These are phyloP conservation scores for Tamandua tetradactyla DNA, from an alignment of 2,797 vertebrate genomes.

Conservation along the genomic window DNA sequence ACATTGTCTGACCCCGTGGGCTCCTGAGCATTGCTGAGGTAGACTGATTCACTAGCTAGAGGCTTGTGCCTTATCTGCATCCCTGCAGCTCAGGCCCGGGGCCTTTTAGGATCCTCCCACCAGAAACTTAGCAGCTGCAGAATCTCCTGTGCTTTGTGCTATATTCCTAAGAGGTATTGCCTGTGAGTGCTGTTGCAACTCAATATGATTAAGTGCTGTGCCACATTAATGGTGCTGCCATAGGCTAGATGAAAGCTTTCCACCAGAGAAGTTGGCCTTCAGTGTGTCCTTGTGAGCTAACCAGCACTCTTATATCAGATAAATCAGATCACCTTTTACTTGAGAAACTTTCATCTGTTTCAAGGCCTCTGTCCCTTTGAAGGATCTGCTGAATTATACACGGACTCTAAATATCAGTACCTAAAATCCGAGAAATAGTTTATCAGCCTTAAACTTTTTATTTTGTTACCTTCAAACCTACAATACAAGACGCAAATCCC, in stretches of 20 bases:
- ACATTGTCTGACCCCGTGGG: not conserved
- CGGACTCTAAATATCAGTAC: constrained; percentile 44
- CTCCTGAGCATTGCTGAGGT: not conserved
- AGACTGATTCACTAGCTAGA: constrained; percentile 59
- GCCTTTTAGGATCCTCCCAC: not conserved
- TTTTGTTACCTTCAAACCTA: too few relatives aligned
- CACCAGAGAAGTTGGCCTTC: not conserved
- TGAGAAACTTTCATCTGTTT: constrained; percentile 42
- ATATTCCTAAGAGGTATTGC: not conserved
- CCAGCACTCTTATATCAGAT: not conserved
- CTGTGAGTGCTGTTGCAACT: not conserved
- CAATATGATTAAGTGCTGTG: not conserved
- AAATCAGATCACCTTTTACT: constrained; percentile 42
- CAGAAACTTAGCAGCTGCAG: constrained; percentile 23
- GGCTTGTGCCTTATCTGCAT: constrained; percentile 31
- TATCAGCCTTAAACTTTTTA: too few relatives aligned
- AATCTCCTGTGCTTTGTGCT: constrained; percentile 43
- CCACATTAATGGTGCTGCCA: not conserved
- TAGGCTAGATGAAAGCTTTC: constrained; percentile 16
- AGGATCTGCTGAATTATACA: constrained; percentile 20
- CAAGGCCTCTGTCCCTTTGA: constrained; percentile 1
- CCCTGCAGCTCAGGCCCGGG: not conserved
- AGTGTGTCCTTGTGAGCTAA: not conserved
- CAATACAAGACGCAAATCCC: too few relatives aligned
- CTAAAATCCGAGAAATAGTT: constrained; percentile 40